These are phyloP conservation scores for Tetragnatha versicolor DNA, from an alignment of 1,140 invertebrate genomes.

Conservation along the genomic window DNA sequence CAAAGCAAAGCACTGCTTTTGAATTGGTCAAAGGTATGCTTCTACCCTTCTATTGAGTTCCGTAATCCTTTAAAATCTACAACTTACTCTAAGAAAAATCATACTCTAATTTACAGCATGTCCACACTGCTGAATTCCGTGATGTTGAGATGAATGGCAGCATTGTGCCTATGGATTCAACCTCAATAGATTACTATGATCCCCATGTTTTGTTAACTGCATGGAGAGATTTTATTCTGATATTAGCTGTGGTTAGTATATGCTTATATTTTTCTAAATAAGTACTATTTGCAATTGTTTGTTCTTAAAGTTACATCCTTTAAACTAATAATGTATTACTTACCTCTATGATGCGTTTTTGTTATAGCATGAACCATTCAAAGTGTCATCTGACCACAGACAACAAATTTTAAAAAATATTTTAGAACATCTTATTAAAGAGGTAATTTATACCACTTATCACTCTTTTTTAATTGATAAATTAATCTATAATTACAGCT, in stretches of 20 bases:
- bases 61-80: not conserved
- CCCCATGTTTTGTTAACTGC: slow-evolving; percentile 45
- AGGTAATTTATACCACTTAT: slow-evolving; percentile 38
- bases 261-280: too few relatives aligned
- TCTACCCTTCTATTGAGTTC: not conserved
- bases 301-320: too few relatives aligned
- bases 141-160: not conserved
- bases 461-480: too few relatives aligned
- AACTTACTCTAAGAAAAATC: not conserved
- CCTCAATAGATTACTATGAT: slow-evolving; percentile 29
- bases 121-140: not conserved
- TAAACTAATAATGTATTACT: too few relatives aligned
- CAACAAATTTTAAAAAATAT: slow-evolving; percentile 41
- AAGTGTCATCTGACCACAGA: slow-evolving; percentile 15
- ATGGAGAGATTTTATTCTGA: slow-evolving; percentile 59
- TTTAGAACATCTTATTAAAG: slow-evolving; percentile 21
- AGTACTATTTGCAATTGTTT: too few relatives aligned
- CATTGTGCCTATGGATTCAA: not conserved
- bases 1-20: slow-evolving; percentile 17
- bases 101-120: slow-evolving; percentile 16
- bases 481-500: too few relatives aligned
- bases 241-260: slow-evolving; percentile 51
- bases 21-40: slow-evolving; percentile 46
- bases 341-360: too few relatives aligned
- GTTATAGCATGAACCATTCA: slow-evolving; percentile 33